Evolutionary conservation across 2,888 invertebrate genomes (phyloP).

Genomic region (Geotrupes spiniger): DNA sequence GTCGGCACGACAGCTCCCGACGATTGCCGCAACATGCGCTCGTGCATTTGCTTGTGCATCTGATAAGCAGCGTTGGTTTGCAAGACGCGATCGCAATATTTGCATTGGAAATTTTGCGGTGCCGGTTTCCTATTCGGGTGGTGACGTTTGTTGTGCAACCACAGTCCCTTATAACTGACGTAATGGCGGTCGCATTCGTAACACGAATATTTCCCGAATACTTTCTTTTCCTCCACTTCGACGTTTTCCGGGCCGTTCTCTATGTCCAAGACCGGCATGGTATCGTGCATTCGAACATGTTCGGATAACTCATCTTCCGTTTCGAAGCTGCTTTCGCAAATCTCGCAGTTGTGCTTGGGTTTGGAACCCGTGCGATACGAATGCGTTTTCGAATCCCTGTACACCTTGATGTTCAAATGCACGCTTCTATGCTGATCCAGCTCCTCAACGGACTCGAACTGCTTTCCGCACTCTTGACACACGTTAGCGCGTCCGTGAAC

Average conservation of each 20-base stretch:
- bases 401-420: constrained; percentile 65
- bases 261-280: constrained; percentile 43
- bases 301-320: constrained; percentile 44
- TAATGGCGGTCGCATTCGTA: constrained; percentile 56
- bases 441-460: constrained; percentile 59
- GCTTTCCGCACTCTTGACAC: constrained; percentile 63
- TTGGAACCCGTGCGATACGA: constrained; percentile 54
- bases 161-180: constrained; percentile 38
- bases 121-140: constrained; percentile 36
- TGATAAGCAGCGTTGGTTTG: constrained; percentile 38
- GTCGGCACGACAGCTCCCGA: background rate
- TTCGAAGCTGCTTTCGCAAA: constrained; percentile 60
- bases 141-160: constrained; percentile 42
- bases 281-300: constrained; percentile 41
- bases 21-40: constrained; percentile 25
- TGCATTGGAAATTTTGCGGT: constrained; percentile 32
- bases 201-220: constrained; percentile 49
- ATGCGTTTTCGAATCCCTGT: constrained; percentile 61
- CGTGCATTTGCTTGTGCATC: constrained; percentile 45
- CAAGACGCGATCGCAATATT: constrained; percentile 40
- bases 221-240: constrained; percentile 42
- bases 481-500: constrained; percentile 46
- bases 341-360: constrained; percentile 24
- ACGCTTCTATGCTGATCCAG: constrained; percentile 64
- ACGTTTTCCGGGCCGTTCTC: constrained; percentile 47